These are phyloP conservation scores for Danio rerio DNA, from an alignment of 2,113 vertebrate species.

Conservation along the genomic window GRCz12tu NC_133186.1:261001-261500, in stretches of 20 bases:
- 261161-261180: constrained; percentile 98
- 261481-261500: too few relatives aligned
- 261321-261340: constrained; percentile 89
- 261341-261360: constrained; percentile 90
- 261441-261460: not conserved
- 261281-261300: constrained; percentile 94
- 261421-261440: constrained; percentile 71
- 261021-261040: constrained; percentile 99
- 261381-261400: constrained; percentile 93
- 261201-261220: constrained; percentile 97
- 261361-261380: constrained; percentile 93
- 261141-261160: constrained; percentile 94
- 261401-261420: constrained; percentile 98
- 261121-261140: constrained; percentile 99
- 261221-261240: constrained; percentile 91
- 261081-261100: constrained; percentile 96
- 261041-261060: constrained; percentile 99
- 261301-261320: constrained; percentile 95
- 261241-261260: constrained; percentile 96
- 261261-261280: constrained; percentile 93
- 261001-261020: constrained; percentile 99
- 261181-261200: constrained; percentile 97
- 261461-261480: not conserved
- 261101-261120: constrained; percentile 98
- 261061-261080: constrained; percentile 99